These are phyloP conservation scores for Pharmacophagus antenor DNA, from an alignment of 2,888 invertebrate genomes.

Conservation along the genomic window DNA sequence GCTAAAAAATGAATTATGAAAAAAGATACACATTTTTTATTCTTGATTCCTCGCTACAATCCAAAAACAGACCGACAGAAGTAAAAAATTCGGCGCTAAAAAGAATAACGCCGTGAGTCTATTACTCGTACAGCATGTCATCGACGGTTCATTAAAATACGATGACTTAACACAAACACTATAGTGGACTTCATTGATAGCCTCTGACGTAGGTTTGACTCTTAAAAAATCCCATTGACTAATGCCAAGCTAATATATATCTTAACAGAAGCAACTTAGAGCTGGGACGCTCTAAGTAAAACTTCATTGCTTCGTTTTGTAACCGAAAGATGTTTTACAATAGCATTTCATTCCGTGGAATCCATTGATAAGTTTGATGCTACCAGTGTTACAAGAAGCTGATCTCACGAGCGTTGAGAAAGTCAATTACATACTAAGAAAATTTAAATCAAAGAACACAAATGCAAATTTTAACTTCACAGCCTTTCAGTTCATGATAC, in stretches of 20 bases:
- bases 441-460: slow-evolving; percentile 32
- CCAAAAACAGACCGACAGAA: slow-evolving; percentile 52
- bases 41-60: slow-evolving; percentile 58
- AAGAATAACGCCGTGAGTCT: slow-evolving; percentile 77
- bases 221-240: slow-evolving; percentile 57
- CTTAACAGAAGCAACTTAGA: slow-evolving; percentile 47
- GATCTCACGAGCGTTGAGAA: slow-evolving; percentile 68
- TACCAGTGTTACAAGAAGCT: slow-evolving; percentile 76
- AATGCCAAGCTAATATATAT: slow-evolving; percentile 42
- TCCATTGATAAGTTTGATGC: slow-evolving; percentile 79
- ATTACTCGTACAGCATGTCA: slow-evolving; percentile 80
- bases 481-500: background rate
- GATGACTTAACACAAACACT: slow-evolving; percentile 79
- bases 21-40: slow-evolving; percentile 52
- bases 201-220: slow-evolving; percentile 70
- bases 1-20: slow-evolving; percentile 50
- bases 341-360: slow-evolving; percentile 76
- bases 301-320: slow-evolving; percentile 60
- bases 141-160: slow-evolving; percentile 80
- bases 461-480: background rate
- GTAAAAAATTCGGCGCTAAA: slow-evolving; percentile 76
- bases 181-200: slow-evolving; percentile 80
- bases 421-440: slow-evolving; percentile 54
- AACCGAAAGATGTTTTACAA: slow-evolving; percentile 71
- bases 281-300: slow-evolving; percentile 40